These are phyloP conservation scores for Alethe castanea DNA, from an alignment of 2,113 vertebrate species.

Conservation along the genomic window DNA sequence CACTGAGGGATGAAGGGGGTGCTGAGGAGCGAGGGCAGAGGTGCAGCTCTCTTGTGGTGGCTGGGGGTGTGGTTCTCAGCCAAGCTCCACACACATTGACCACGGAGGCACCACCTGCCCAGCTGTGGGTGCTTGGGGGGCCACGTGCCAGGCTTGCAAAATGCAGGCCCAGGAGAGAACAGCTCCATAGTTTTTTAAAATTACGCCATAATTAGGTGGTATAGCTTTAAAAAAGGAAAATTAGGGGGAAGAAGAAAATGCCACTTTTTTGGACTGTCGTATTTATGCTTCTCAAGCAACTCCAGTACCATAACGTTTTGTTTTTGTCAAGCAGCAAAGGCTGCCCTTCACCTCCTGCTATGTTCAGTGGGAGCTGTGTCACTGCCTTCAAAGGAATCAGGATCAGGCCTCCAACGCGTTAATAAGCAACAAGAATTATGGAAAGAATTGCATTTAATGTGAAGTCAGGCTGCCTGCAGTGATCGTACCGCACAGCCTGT, in stretches of 20 bases:
- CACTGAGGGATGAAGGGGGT: neutral
- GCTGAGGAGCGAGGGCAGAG: accelerated
- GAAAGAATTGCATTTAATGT: slow-evolving; percentile 47
- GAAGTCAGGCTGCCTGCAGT: slow-evolving; percentile 47
- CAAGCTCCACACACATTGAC: neutral
- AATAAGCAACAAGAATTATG: slow-evolving; percentile 54
- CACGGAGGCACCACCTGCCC: accelerated
- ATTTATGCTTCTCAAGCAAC: neutral
- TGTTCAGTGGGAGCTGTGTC: neutral
- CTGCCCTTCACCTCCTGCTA: neutral
- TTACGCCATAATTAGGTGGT: accelerated
- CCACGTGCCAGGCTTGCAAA: accelerated
- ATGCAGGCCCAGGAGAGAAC: neutral
- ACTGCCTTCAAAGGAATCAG: slow-evolving; percentile 41
- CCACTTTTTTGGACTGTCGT: neutral
- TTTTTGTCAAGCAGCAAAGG: slow-evolving; percentile 28
- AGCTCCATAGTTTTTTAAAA: neutral
- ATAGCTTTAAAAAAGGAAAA: neutral
- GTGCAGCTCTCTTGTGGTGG: accelerated
- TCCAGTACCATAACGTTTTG: slow-evolving; percentile 1
- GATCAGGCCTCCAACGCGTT: slow-evolving; percentile 7
- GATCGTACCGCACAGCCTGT: slow-evolving; percentile 12
- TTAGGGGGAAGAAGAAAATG: neutral
- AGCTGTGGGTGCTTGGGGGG: accelerated
- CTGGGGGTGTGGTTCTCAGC: neutral